phyloP scores from a whole-genome alignment of 2,797 vertebrate species.

The Lacerta agilis region DNA sequence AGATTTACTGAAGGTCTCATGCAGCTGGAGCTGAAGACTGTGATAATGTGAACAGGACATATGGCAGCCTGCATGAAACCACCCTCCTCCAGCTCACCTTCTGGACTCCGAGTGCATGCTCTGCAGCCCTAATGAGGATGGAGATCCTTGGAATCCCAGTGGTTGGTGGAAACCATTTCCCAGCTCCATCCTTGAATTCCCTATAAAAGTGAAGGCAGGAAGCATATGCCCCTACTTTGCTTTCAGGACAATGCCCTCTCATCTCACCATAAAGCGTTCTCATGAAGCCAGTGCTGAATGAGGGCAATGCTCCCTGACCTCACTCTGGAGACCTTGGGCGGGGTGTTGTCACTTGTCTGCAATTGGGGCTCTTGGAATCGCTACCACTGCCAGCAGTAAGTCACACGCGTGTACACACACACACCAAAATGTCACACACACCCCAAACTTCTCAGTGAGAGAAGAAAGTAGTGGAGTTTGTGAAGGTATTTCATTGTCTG shows the following conservation, averaged over 20 bases:
- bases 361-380: neutral
- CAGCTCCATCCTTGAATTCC: neutral
- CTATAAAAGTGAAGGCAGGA: no score
- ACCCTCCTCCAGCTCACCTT: neutral
- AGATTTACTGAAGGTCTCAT: conserved; percentile 11
- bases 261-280: no score
- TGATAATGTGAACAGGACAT: neutral
- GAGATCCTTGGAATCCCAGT: neutral
- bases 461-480: neutral
- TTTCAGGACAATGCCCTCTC: no score
- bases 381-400: neutral
- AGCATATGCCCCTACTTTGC: no score
- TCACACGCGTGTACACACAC: neutral
- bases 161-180: neutral
- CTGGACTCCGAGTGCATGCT: neutral
- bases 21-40: neutral
- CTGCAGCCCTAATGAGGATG: neutral
- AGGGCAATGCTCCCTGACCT: neutral
- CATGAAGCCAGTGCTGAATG: no score
- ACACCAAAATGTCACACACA: neutral
- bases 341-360: neutral
- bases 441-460: neutral
- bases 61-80: neutral
- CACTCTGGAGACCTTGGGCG: neutral
- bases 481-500: no score